phyloP scores from a whole-genome alignment of 2,113 vertebrate species.

The Ctenodactylus gundi region DNA sequence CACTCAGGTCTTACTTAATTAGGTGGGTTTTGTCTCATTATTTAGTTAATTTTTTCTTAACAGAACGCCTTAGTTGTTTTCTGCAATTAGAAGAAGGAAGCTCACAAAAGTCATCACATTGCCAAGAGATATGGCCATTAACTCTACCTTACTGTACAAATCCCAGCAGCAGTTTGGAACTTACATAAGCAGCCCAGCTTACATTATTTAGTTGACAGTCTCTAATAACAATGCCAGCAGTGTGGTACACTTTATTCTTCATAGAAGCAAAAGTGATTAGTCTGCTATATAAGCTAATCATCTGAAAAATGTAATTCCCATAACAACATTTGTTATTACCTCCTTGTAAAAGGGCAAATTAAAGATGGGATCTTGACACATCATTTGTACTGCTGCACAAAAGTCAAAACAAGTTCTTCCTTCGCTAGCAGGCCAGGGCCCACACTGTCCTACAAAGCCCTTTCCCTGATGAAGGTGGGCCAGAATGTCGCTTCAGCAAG shows the following conservation, averaged over 20 bases:
- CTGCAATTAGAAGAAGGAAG: conserved; percentile 62
- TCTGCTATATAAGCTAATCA: conserved; percentile 61
- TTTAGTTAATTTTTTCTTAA: conserved; percentile 57
- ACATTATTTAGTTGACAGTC: conserved; percentile 60
- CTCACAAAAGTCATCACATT: conserved; percentile 53
- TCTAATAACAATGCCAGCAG: conserved; percentile 40
- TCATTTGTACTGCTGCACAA: neutral
- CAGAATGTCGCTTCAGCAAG: neutral
- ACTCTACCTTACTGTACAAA: conserved; percentile 36
- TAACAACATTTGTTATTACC: conserved; percentile 46
- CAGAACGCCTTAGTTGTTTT: conserved; percentile 55
- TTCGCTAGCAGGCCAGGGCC: neutral
- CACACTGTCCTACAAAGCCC: accelerated
- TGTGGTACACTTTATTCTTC: conserved; percentile 38
- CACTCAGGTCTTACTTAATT: conserved; percentile 60
- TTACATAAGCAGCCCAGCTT: conserved; percentile 42
- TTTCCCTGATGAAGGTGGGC: neutral
- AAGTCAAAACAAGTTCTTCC: neutral
- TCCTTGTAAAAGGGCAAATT: conserved; percentile 46
- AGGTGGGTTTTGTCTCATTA: conserved; percentile 56
- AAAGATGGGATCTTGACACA: conserved; percentile 45
- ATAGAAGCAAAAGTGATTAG: conserved; percentile 59
- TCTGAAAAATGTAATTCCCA: conserved; percentile 60
- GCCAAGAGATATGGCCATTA: conserved; percentile 64
- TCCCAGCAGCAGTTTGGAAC: conserved; percentile 54